Base-by-base conservation (phyloP, 2,797 vertebrate genomes). In the Psittacula derbiana region DNA sequence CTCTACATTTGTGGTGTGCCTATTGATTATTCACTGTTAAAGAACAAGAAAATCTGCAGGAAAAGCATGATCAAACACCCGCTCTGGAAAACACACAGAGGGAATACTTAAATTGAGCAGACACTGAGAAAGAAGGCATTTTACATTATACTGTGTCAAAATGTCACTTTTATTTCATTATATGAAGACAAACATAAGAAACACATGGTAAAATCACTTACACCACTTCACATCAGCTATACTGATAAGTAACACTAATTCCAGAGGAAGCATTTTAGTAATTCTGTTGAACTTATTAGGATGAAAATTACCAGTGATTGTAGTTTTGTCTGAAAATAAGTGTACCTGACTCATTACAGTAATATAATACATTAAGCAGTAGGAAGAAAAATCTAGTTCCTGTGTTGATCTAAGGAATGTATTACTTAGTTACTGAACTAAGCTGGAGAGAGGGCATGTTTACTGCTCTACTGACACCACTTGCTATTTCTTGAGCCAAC, bases 11-110 rank as follows among this genome's bases (percentile, higher is more conserved):
- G 69, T 80, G 71, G 50, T 3, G 3, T 67, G 91, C 62, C 53
- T 81, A 88, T 80, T 90, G 81, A 86, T 95, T 89, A 85, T 90
- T 94, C 92, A 86, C 73, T 88, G 11, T 44, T 94, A 47, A 91
- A 74, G 41, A 62, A 30, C 61, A 94, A 65, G 44, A 53, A 79
- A 76, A 67, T 27, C 57, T 60, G 30, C 61, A 70, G 52, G 44
- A 58, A 64, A 95, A 82, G 33, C 50, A 28, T 28, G 67, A 80
- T 80, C 90, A 64, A 83, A 91, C 88, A 79, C 52, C 80, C 16
- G 2, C 71, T 80, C 64, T 11, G 12, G 70, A 84, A 95, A 90
- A 81, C 8, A 30, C 57, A 53, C 23, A 69, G 33, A 90, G 67
- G 43, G 88, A 86, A 75, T 61, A 30, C 70, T 38, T 46, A 28